These are phyloP conservation scores for Palythoa grandiflora DNA, from an alignment of 92 coral and sea anemone species.

Conservation along the genomic window DNA sequence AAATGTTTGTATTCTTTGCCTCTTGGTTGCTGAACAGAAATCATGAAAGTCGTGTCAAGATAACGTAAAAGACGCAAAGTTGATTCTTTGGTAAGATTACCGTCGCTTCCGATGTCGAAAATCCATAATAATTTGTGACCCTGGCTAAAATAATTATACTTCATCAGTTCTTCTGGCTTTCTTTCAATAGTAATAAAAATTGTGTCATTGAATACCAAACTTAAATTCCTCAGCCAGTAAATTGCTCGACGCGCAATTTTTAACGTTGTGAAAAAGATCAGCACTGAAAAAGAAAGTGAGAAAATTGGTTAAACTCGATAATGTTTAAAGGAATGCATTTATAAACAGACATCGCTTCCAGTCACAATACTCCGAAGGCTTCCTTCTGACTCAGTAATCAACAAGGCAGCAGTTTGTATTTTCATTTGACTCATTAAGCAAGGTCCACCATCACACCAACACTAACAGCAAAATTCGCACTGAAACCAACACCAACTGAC, in stretches of 20 bases:
- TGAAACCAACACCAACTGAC: too few relatives aligned
- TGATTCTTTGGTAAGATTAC: not conserved
- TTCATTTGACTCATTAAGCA: too few relatives aligned
- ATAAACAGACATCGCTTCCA: too few relatives aligned
- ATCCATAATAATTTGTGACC: not conserved
- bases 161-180: not conserved
- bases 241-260: not conserved
- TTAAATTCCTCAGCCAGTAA: not conserved
- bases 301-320: not conserved
- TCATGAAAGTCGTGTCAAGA: conserved; percentile 6
- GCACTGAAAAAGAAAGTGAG: not conserved
- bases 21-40: not conserved
- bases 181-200: conserved; percentile 8
- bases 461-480: too few relatives aligned
- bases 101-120: not conserved
- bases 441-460: too few relatives aligned
- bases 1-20: conserved; percentile 5
- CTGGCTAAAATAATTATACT: not conserved
- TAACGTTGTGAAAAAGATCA: conserved; percentile 10
- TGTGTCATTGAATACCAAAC: not conserved
- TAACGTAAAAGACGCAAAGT: not conserved
- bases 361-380: too few relatives aligned
- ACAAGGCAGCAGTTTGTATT: too few relatives aligned
- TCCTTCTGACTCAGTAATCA: too few relatives aligned
- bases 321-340: not conserved